Conservation (phyloP, 1,140 invertebrate genomes). For the Maniola jurtina region DNA sequence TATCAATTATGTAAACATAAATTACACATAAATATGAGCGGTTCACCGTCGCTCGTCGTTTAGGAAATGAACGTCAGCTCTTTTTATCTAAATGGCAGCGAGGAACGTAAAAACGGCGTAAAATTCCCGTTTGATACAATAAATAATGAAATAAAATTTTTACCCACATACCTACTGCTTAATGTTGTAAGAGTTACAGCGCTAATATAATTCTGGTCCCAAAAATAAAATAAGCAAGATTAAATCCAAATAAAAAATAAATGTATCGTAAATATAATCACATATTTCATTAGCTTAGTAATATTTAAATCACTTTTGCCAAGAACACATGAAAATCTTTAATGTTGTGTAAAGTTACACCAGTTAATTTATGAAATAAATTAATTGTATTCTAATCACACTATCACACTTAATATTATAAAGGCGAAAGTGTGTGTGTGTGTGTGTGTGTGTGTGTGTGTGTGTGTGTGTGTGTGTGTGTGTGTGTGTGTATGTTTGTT, state of each 20-base stretch:
- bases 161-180: slow-evolving; percentile 40
- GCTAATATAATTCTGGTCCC: slow-evolving; percentile 22
- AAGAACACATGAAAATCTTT: no score
- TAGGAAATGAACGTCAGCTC: slow-evolving; percentile 66
- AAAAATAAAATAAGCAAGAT: slow-evolving; percentile 7
- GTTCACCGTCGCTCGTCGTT: slow-evolving; percentile 46
- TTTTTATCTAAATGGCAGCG: slow-evolving; percentile 71
- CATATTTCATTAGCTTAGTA: no score
- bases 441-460: no score
- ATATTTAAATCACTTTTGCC: no score
- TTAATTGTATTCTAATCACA: no score
- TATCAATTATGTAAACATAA: slow-evolving; percentile 42
- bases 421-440: no score
- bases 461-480: no score
- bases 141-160: slow-evolving; percentile 72
- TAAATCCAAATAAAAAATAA: background rate
- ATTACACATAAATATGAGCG: slow-evolving; percentile 38
- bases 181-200: slow-evolving; percentile 43
- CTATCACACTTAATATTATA: no score
- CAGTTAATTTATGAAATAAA: no score
- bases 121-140: slow-evolving; percentile 68
- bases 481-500: no score
- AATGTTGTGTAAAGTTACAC: no score
- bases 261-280: background rate
- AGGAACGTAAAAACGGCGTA: slow-evolving; percentile 72